phyloP scores from a whole-genome alignment of 2,113 vertebrate species.

The Tetrao urogallus region DNA sequence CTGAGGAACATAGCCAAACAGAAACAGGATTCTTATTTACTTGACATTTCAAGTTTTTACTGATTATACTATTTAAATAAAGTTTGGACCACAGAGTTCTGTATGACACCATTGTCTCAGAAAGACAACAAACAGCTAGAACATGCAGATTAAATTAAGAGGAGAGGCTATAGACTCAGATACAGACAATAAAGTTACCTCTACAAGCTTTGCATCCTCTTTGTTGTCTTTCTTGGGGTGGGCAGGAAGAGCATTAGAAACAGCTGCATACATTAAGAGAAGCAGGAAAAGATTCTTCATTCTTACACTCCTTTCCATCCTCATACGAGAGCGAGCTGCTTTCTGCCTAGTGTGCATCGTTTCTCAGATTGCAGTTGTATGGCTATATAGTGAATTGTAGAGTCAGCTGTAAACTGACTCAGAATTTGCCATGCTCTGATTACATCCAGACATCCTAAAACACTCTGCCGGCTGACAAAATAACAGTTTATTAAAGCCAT shows the following conservation, averaged over 20 bases:
- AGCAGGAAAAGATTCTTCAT: slow-evolving; percentile 64
- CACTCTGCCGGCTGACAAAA: neutral
- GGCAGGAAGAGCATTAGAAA: slow-evolving; percentile 36
- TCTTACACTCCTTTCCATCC: neutral
- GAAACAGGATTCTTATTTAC: neutral
- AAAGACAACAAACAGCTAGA: neutral
- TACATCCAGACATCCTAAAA: slow-evolving; percentile 14
- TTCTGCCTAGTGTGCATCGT: neutral
- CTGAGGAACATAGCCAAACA: neutral
- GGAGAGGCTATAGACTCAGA: neutral
- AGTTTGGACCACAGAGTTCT: neutral
- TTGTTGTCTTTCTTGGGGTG: slow-evolving; percentile 4
- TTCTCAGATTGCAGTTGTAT: fast-evolving
- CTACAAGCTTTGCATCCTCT: slow-evolving; percentile 42
- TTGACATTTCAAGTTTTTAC: neutral
- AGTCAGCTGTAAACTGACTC: slow-evolving; percentile 65
- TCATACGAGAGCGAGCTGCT: neutral
- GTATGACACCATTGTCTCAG: neutral
- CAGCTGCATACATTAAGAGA: neutral
- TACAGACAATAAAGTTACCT: slow-evolving; percentile 61
- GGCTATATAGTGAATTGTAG: neutral
- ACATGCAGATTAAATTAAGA: neutral
- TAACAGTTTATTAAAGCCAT: slow-evolving; percentile 38
- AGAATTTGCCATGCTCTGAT: slow-evolving; percentile 54
- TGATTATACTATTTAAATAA: neutral